phyloP scores from a whole-genome alignment of 2,113 vertebrate genomes.

The Chionis minor region DNA sequence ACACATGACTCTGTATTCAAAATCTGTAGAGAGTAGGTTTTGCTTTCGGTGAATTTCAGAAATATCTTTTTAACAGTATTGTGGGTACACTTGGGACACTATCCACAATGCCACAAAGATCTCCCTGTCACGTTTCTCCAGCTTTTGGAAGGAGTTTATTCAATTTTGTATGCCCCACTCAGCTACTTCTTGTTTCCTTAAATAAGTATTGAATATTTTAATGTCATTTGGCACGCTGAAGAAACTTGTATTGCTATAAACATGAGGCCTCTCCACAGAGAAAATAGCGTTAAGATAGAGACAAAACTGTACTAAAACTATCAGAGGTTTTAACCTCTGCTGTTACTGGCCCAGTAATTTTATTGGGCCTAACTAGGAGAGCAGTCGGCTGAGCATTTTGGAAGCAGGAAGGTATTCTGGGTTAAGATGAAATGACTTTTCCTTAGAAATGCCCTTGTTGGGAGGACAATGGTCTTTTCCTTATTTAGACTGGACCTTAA shows the following conservation, averaged over 20 bases:
- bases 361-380: not conserved
- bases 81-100: not conserved
- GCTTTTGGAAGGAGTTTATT: not conserved
- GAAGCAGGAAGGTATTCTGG: not conserved
- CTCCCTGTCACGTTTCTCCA: not conserved
- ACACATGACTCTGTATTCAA: not conserved
- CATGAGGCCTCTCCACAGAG: not conserved
- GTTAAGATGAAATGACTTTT: not conserved
- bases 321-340: not conserved
- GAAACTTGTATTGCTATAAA: not conserved
- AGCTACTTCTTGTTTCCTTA: not conserved
- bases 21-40: not conserved
- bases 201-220: not conserved
- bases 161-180: not conserved
- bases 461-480: not conserved
- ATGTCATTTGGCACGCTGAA: not conserved
- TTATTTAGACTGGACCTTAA: not conserved
- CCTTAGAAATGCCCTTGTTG: not conserved
- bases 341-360: not conserved
- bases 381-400: not conserved
- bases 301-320: not conserved
- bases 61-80: not conserved
- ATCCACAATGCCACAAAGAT: not conserved
- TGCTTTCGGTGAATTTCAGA: not conserved
- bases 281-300: not conserved